Evolutionary conservation across 2,888 invertebrate genomes (phyloP).

Genomic region (Erebia ligea): DNA sequence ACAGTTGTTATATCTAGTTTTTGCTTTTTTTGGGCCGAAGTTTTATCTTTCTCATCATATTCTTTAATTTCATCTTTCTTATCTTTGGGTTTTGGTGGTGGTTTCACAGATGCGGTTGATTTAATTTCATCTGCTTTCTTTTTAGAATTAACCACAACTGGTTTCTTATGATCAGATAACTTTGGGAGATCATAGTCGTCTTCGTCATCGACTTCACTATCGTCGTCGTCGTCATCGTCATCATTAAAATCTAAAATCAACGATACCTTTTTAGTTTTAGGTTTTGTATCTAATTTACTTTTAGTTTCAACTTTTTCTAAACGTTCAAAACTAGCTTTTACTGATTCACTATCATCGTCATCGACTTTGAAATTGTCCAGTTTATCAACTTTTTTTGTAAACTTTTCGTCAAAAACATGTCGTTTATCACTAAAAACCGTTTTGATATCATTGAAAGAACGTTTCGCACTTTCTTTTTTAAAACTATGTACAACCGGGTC

Average conservation of each 20-base stretch:
- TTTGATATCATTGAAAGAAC: conserved; percentile 60
- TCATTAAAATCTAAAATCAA: conserved; percentile 39
- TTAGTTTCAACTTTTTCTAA: conserved; percentile 18
- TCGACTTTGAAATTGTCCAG: conserved; percentile 47
- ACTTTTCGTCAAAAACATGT: conserved; percentile 54
- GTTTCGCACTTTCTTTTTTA: conserved; percentile 69
- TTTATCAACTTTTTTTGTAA: conserved; percentile 45
- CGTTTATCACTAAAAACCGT: conserved; percentile 61
- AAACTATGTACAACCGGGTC: conserved; percentile 62
- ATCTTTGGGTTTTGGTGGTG: conserved; percentile 36
- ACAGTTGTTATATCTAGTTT: conserved; percentile 16
- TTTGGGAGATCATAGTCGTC: conserved; percentile 35
- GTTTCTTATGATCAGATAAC: conserved; percentile 34
- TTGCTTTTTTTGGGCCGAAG: conserved; percentile 1
- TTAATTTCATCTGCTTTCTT: conserved; percentile 44
- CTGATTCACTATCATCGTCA: conserved; percentile 46
- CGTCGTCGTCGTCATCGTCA: conserved; percentile 34
- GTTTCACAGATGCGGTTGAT: conserved; percentile 41
- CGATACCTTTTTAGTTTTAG: conserved; percentile 36
- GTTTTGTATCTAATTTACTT: conserved; percentile 32
- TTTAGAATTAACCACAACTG: conserved; percentile 40
- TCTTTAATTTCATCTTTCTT: conserved; percentile 24
- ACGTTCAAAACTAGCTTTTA: conserved; percentile 26
- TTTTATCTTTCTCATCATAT: conserved; percentile 39
- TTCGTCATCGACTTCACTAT: conserved; percentile 39